Percentiles rank a stretch among this genome's conserved stretches.
Conservation (phyloP, 2,113 vertebrate species). For the Plecotus auritus region DNA sequence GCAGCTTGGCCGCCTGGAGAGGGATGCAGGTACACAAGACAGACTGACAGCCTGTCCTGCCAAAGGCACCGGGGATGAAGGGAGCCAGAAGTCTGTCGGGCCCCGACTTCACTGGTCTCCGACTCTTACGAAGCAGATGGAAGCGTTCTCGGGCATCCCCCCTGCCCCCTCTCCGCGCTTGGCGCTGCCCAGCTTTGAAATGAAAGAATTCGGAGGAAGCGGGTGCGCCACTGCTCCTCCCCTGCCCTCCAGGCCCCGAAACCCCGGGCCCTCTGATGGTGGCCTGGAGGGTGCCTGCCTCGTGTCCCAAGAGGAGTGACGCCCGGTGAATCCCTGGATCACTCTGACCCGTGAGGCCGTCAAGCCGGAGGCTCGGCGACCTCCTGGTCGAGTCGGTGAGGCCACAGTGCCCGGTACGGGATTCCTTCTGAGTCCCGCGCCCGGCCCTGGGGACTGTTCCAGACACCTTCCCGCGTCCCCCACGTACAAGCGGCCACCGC, state of each 20-base stretch:
- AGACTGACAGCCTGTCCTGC: neutral
- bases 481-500: neutral
- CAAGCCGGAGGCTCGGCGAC: neutral
- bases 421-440: neutral
- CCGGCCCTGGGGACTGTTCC: neutral
- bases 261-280: rapidly evolving
- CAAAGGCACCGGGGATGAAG: neutral
- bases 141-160: neutral
- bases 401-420: neutral
- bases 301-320: neutral
- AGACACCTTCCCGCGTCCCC: neutral
- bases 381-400: neutral
- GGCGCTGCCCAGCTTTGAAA: neutral
- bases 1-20: neutral
- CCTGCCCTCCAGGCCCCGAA: neutral
- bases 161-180: too few relatives aligned
- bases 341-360: too few relatives aligned
- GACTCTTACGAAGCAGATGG: neutral
- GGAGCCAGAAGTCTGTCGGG: neutral
- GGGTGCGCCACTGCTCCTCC: neutral
- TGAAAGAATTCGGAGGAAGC: constrained; percentile 54
- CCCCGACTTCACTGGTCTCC: neutral
- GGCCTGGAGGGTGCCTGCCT: neutral
- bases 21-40: neutral
- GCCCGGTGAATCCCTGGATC: neutral